These are phyloP conservation scores for Alloscopus bannaensis DNA, from an alignment of 2,888 invertebrate species.

Conservation along the genomic window DNA sequence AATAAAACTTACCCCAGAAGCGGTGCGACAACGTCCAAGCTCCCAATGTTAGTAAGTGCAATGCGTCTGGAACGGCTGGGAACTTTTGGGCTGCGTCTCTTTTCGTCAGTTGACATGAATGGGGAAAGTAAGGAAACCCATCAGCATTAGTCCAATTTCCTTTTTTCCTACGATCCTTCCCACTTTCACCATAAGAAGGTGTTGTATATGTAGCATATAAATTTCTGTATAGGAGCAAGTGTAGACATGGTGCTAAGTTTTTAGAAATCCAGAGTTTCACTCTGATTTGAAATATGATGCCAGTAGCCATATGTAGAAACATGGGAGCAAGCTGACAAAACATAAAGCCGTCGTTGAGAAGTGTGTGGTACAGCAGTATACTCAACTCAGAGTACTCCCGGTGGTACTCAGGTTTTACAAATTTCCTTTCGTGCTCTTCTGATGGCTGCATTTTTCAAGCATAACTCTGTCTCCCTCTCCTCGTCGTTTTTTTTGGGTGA, in stretches of 20 bases:
- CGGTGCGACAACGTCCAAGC: background rate
- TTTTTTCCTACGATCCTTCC: background rate
- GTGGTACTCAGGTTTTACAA: slow-evolving; percentile 56
- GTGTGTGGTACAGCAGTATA: background rate
- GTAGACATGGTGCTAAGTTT: background rate
- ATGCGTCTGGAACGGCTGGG: no score
- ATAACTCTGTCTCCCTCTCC: slow-evolving; percentile 41
- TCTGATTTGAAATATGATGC: slow-evolving; percentile 33
- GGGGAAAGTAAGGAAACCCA: slow-evolving; percentile 17
- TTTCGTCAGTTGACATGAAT: slow-evolving; percentile 5
- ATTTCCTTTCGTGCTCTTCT: slow-evolving; percentile 63
- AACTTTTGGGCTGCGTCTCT: slow-evolving; percentile 5
- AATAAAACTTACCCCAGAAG: slow-evolving; percentile 9
- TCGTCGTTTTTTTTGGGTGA: no score
- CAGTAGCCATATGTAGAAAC: slow-evolving; percentile 27
- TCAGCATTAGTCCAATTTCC: slow-evolving; percentile 34
- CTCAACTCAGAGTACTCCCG: slow-evolving; percentile 6
- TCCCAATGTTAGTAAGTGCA: background rate
- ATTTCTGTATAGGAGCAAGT: background rate
- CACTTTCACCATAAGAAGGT: background rate
- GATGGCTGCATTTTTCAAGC: slow-evolving; percentile 68
- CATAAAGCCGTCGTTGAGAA: slow-evolving; percentile 5
- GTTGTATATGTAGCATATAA: background rate
- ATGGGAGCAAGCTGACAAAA: slow-evolving; percentile 34
- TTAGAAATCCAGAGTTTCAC: background rate